A percentile compares a stretch with the other conserved stretches of the same genome.
Evolutionary conservation across 2,888 invertebrate species (phyloP).

Genomic region (Diarsia dahlii): DNA sequence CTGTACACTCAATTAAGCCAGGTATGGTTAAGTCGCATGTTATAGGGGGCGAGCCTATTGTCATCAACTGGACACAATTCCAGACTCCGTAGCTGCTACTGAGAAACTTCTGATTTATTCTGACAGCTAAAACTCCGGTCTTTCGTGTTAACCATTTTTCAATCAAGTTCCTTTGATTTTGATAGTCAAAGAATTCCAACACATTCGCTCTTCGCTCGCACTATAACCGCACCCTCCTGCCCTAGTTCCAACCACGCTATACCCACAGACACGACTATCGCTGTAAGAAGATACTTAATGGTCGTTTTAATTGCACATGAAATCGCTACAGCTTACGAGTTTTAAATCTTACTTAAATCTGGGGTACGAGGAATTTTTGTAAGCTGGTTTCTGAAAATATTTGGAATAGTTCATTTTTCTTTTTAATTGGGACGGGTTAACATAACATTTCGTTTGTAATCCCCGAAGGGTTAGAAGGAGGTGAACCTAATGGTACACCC

Average conservation of each 20-base stretch:
- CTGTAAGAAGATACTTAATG: conserved; percentile 67
- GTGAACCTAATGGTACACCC: background rate
- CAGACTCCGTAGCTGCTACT: too few species aligned
- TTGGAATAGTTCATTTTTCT: background rate
- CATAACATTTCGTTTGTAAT: background rate
- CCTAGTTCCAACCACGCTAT: conserved; percentile 54
- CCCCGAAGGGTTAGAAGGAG: background rate
- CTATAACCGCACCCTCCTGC: conserved; percentile 10
- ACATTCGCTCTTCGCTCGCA: background rate
- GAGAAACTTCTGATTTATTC: too few species aligned
- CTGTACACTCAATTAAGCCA: too few species aligned
- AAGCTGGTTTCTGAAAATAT: background rate
- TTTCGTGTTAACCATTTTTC: too few species aligned
- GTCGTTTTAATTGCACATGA: conserved; percentile 61
- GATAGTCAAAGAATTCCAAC: too few species aligned
- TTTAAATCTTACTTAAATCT: conserved; percentile 39
- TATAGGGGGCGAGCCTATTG: too few species aligned
- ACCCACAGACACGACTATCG: conserved; percentile 59
- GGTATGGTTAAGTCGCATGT: too few species aligned
- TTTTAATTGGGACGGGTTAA: background rate
- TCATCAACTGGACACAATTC: too few species aligned
- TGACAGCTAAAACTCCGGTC: too few species aligned
- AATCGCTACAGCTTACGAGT: conserved; percentile 46
- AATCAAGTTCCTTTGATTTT: too few species aligned
- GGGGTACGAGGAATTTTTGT: background rate